phyloP scores from a whole-genome alignment of 2,888 invertebrate genomes.

The Acleris literana region DNA sequence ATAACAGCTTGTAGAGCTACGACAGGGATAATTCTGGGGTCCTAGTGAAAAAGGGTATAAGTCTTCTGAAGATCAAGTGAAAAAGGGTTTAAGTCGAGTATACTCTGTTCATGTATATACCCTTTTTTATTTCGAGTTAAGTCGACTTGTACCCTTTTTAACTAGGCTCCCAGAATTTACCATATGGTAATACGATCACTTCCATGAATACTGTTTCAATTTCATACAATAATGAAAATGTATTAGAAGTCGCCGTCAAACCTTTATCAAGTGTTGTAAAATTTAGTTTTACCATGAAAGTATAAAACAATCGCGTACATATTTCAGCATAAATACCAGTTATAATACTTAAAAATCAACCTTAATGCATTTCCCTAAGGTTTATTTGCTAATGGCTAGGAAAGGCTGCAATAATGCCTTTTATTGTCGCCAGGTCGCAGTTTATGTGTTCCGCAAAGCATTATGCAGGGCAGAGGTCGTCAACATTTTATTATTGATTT shows the following conservation, averaged over 20 bases:
- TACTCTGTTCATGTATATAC: too few species aligned
- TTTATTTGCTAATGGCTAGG: not conserved
- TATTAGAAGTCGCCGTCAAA: constrained; percentile 2
- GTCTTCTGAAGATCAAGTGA: too few species aligned
- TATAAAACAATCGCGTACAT: constrained; percentile 5
- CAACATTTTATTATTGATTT: constrained; percentile 27
- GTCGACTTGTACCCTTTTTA: too few species aligned
- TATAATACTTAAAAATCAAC: not conserved
- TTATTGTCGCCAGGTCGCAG: constrained; percentile 10
- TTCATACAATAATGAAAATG: not conserved
- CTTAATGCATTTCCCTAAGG: not conserved
- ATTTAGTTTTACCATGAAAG: constrained; percentile 1
- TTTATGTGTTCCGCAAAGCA: constrained; percentile 11
- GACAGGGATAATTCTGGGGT: too few species aligned
- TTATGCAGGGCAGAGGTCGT: constrained; percentile 20
- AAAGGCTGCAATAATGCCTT: constrained; percentile 5
- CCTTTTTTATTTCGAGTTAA: too few species aligned
- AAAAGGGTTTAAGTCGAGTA: too few species aligned
- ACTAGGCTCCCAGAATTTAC: too few species aligned
- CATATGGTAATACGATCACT: not conserved
- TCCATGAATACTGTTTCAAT: not conserved
- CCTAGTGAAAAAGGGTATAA: too few species aligned
- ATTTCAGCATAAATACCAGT: not conserved
- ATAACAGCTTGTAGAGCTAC: too few species aligned
- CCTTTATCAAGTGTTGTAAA: constrained; percentile 1